phyloP scores from a whole-genome alignment of 2,888 invertebrate genomes.

The Leucozona laternaria region DNA sequence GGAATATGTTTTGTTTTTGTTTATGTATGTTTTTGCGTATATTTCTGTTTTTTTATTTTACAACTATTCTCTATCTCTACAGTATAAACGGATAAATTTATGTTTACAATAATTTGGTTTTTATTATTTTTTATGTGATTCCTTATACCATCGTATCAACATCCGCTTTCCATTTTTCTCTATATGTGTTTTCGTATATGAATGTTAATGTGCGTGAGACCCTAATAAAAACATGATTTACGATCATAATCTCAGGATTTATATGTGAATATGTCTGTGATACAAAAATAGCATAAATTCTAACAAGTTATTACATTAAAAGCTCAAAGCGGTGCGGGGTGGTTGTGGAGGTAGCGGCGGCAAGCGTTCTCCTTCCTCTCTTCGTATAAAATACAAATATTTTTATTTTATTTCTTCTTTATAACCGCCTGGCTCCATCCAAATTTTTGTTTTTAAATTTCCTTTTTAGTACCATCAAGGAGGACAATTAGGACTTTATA shows the following conservation, averaged over 20 bases:
- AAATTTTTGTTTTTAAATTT: constrained; percentile 35
- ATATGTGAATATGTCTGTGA: constrained; percentile 65
- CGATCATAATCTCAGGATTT: constrained; percentile 71
- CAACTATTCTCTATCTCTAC: neutral
- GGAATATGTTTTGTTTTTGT: constrained; percentile 1
- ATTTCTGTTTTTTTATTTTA: constrained; percentile 30
- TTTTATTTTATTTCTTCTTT: constrained; percentile 50
- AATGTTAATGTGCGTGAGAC: constrained; percentile 70
- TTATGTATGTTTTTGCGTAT: no score
- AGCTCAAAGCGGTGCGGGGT: constrained; percentile 41
- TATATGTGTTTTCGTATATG: constrained; percentile 31
- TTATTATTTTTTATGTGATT: constrained; percentile 52
- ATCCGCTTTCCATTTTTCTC: constrained; percentile 30
- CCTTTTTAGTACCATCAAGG: constrained; percentile 21
- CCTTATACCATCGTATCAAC: neutral
- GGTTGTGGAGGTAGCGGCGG: neutral
- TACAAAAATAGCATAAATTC: constrained; percentile 68
- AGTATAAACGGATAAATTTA: neutral
- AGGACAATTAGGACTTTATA: constrained; percentile 32
- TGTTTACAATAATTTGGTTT: constrained; percentile 42
- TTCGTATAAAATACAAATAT: neutral
- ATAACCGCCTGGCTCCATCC: constrained; percentile 14
- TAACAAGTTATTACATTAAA: constrained; percentile 72
- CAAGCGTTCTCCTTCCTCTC: neutral
- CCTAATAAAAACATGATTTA: constrained; percentile 72